Evolutionary conservation across 2,888 invertebrate genomes (phyloP), one percentile per base, ranked within the genome.

Genomic region (Drosophila koepferae): DNA sequence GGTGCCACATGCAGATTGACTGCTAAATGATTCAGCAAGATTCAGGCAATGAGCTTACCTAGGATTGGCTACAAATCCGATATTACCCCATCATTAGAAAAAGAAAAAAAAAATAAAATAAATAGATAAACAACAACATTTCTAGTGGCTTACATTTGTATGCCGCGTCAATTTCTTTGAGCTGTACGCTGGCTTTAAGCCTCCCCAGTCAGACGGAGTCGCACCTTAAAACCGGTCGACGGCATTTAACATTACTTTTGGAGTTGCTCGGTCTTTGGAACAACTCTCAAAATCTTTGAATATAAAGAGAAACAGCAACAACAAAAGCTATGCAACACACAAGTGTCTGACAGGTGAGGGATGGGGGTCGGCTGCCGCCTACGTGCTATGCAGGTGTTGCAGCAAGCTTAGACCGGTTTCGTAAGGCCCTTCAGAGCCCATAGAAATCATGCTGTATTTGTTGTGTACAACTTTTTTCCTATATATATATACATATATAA

Each of bases 211-310:
- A 62, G 63, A 64, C 55, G 53, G 56, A 64, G 80, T 82, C 88
- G 88, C 84, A 84, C 84, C 88, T 82, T 82, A 85, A 85, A 84
- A 84, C 85, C 85, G 86, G 88, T 77, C 63, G 62, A 58, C 82
- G 87, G 82, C 76, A 87, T 87, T 87, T 85, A 67, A 56, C 61
- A 54, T 65, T 46, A 69, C 54, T 62, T 49, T 60, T 69, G 60
- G 56, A 70, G 74, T 46, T 68, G 69, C 44, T 44, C 51, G 44
- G 28, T 41, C 51, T 51, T 23, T 72, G 48, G 18, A 65, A 44
- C 63, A 55, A 38, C 67, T 77, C 80, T 64, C 53, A 51, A 75
- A 67, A 63, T 46, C 74, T 61, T 60, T 63, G 64, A 65, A 64
- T 64, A 67, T 62, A 66, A 76, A 41, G 53, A 58, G 40, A 41